phyloP scores from a whole-genome alignment of 92 coral and sea anemone genomes.

The Pocillopora meandrina region DNA sequence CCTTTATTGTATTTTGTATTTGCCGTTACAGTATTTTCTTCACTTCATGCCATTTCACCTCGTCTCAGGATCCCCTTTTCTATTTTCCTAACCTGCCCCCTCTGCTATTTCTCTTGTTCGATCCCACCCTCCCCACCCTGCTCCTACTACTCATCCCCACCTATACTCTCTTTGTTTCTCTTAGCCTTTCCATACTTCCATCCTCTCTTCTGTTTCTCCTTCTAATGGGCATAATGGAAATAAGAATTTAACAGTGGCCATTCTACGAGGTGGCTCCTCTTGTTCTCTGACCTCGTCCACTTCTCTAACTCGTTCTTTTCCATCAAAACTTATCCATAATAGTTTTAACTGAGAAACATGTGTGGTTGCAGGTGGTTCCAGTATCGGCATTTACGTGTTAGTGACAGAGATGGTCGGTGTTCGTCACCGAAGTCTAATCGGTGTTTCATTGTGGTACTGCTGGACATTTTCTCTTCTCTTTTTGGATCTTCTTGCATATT shows the following conservation, averaged over 20 bases:
- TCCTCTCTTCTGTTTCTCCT: not conserved
- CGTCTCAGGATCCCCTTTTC: too few relatives aligned
- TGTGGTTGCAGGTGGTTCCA: slow-evolving; percentile 19
- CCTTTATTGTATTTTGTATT: too few relatives aligned
- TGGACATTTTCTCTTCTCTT: slow-evolving; percentile 41
- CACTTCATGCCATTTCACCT: too few relatives aligned
- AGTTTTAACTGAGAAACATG: not conserved
- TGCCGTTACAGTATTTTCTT: too few relatives aligned
- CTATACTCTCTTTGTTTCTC: not conserved
- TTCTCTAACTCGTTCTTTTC: not conserved
- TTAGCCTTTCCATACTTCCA: not conserved
- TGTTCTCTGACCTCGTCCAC: not conserved
- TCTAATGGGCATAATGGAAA: not conserved
- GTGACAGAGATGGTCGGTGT: slow-evolving; percentile 28
- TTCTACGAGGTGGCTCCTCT: too few relatives aligned
- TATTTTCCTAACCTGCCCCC: not conserved
- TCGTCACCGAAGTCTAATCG: slow-evolving; percentile 27
- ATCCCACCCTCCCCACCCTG: not conserved
- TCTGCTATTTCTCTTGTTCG: not conserved
- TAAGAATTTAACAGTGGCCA: too few relatives aligned
- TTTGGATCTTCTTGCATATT: slow-evolving; percentile 43
- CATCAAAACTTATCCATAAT: too few relatives aligned
- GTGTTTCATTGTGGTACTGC: slow-evolving; percentile 29
- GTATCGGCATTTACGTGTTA: slow-evolving; percentile 23
- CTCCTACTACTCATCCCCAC: not conserved